These are phyloP conservation scores for Zaprionus davidi DNA, from an alignment of 1,140 invertebrate species.

Conservation along the genomic window DNA sequence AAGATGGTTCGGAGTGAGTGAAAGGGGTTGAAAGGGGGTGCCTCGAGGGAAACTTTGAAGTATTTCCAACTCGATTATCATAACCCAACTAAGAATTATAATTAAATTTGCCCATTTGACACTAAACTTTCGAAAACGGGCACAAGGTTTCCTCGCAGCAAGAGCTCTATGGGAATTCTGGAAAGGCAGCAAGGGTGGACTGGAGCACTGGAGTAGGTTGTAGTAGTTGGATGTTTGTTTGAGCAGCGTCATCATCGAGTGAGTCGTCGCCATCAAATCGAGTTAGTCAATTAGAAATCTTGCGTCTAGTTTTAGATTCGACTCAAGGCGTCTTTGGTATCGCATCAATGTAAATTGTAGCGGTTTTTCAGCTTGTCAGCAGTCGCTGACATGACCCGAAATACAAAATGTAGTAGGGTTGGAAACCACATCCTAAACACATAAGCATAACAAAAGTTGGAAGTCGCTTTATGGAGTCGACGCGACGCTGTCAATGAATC, in stretches of 20 bases:
- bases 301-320: neutral
- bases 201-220: neutral
- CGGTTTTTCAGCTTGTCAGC: constrained; percentile 7
- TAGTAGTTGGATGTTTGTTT: constrained; percentile 19
- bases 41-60: constrained; percentile 65
- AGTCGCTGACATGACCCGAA: neutral
- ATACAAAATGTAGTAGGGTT: neutral
- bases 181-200: neutral
- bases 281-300: constrained; percentile 78
- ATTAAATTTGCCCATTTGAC: constrained; percentile 79
- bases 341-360: constrained; percentile 8
- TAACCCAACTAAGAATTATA: constrained; percentile 76
- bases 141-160: neutral
- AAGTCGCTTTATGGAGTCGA: neutral
- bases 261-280: constrained; percentile 52
- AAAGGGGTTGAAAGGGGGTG: neutral
- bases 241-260: constrained; percentile 15
- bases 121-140: constrained; percentile 66
- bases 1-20: constrained; percentile 1
- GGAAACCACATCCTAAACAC: constrained; percentile 2
- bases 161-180: neutral
- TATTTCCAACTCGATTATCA: constrained; percentile 79
- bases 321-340: neutral
- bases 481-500: neutral
- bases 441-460: neutral